These are phyloP conservation scores for Clarias fuscus DNA, from an alignment of 2,797 vertebrate genomes.

Conservation along the genomic window DNA sequence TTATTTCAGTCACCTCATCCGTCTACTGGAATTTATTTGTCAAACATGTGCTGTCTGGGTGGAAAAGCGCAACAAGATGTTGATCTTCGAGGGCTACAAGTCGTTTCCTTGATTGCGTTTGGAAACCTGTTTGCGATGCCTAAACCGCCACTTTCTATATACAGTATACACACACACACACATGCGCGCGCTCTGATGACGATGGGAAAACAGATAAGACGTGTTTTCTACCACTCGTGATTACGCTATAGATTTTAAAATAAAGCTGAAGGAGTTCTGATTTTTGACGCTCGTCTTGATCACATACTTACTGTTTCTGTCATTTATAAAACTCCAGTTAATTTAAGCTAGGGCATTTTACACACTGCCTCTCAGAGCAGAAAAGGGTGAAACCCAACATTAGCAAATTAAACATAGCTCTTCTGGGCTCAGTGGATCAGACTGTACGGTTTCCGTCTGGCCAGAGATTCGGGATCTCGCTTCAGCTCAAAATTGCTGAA, in stretches of 20 bases:
- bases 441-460: not conserved
- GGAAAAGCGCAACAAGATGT: slow-evolving; percentile 56
- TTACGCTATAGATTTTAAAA: not conserved
- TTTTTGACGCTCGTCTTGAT: not conserved
- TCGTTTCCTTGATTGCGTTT: slow-evolving; percentile 64
- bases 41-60: slow-evolving; percentile 57
- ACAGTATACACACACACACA: not conserved
- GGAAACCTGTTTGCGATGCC: slow-evolving; percentile 45
- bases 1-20: slow-evolving; percentile 37
- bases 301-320: not conserved
- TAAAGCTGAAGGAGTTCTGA: not conserved
- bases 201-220: slow-evolving; percentile 18
- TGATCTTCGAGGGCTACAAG: slow-evolving; percentile 64
- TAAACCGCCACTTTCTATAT: slow-evolving; percentile 8
- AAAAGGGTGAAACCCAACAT: not conserved
- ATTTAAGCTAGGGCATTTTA: not conserved
- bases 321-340: not conserved
- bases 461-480: slow-evolving; percentile 1
- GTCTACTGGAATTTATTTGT: slow-evolving; percentile 38
- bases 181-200: not conserved
- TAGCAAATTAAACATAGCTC: not conserved
- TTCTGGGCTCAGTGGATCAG: slow-evolving; percentile 20
- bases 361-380: not conserved
- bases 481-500: slow-evolving; percentile 6
- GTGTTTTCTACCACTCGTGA: not conserved